Evolutionary conservation across 2,113 vertebrate genomes (phyloP).

Genomic region (Pungitius pungitius): DNA sequence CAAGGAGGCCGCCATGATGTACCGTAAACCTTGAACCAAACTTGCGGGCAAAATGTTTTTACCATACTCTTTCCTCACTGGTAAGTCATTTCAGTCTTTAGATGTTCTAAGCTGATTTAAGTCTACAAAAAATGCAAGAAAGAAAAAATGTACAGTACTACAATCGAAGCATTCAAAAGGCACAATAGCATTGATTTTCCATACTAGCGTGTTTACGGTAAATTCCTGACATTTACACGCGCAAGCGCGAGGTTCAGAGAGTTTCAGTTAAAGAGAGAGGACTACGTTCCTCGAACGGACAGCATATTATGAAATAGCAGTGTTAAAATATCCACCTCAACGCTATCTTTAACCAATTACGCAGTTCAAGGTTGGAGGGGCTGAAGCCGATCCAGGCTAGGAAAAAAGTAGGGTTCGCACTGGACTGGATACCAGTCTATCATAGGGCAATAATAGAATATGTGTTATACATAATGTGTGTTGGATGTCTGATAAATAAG

Average conservation of each 20-base stretch:
- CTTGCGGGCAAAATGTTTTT: neutral
- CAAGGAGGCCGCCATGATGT: slow-evolving; percentile 63
- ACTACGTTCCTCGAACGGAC: neutral
- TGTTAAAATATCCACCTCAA: neutral
- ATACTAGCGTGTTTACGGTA: slow-evolving; percentile 51
- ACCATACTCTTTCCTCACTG: accelerated
- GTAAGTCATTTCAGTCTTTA: neutral
- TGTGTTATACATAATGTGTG: neutral
- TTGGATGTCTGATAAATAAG: too few relatives aligned
- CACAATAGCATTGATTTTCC: accelerated
- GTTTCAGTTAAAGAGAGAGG: slow-evolving; percentile 18
- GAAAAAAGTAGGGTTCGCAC: too few relatives aligned
- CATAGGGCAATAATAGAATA: neutral
- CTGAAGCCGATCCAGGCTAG: neutral
- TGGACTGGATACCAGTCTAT: too few relatives aligned
- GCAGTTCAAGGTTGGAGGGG: neutral
- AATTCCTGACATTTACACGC: neutral
- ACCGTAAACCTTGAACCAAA: slow-evolving; percentile 45
- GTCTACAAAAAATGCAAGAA: neutral
- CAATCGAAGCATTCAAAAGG: neutral
- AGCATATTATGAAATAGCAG: neutral
- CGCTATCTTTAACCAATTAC: neutral
- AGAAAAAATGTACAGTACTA: neutral
- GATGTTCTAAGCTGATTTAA: accelerated
- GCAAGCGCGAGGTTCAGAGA: slow-evolving; percentile 38